phyloP scores from a whole-genome alignment of 1,140 invertebrate species.

The Apis dorsata region DNA sequence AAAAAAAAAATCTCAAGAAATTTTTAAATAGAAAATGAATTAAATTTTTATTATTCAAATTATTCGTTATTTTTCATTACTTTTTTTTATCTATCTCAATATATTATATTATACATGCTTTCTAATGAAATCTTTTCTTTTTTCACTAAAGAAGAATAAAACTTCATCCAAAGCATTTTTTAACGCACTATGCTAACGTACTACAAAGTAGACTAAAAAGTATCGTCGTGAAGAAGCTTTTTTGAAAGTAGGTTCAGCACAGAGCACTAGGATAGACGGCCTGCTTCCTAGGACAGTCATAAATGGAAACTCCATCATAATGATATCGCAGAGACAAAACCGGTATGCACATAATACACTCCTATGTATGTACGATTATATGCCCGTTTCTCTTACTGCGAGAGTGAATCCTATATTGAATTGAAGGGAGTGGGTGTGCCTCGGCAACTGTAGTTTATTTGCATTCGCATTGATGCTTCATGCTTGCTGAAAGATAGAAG shows the following conservation, averaged over 20 bases:
- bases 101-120: no score
- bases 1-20: no score
- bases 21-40: no score
- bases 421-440: constrained; percentile 28
- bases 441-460: constrained; percentile 39
- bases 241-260: constrained; percentile 16
- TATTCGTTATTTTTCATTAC: no score
- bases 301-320: constrained; percentile 56
- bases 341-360: constrained; percentile 25
- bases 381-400: constrained; percentile 21
- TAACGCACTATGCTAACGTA: neutral
- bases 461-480: constrained; percentile 22
- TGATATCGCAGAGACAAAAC: constrained; percentile 58
- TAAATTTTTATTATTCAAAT: no score
- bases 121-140: neutral
- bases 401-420: constrained; percentile 13
- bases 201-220: neutral
- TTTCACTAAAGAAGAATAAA: neutral
- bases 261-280: neutral
- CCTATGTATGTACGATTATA: constrained; percentile 28
- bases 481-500: neutral
- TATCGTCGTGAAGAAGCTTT: neutral
- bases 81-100: no score
- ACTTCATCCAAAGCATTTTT: neutral
- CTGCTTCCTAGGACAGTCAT: constrained; percentile 37